Conservation (phyloP, 2,888 invertebrate species). For the Malachius bipustulatus region DNA sequence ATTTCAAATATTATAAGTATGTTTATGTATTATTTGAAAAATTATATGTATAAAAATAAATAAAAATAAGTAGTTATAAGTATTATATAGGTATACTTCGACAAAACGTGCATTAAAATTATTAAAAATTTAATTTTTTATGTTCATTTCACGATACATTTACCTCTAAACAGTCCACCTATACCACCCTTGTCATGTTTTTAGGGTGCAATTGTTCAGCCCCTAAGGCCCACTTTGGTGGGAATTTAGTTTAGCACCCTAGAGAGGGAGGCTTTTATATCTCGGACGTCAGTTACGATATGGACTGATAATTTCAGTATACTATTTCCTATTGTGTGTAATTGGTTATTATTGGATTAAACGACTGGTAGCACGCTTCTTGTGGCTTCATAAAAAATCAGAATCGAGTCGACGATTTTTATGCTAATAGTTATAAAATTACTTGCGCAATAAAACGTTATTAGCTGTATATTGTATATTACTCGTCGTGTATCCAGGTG, state of each 20-base stretch:
- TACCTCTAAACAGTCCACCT: background rate
- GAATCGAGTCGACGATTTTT: slow-evolving; percentile 15
- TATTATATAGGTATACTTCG: no score
- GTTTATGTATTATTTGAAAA: no score
- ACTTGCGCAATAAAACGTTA: slow-evolving; percentile 15
- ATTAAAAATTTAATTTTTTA: background rate
- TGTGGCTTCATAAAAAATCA: slow-evolving; percentile 16
- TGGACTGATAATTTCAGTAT: slow-evolving; percentile 29
- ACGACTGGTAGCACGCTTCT: slow-evolving; percentile 20
- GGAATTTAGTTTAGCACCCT: slow-evolving; percentile 30
- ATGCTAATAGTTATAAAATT: slow-evolving; percentile 19
- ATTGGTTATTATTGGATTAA: slow-evolving; percentile 29
- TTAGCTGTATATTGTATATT: no score
- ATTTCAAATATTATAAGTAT: no score
- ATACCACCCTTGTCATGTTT: slow-evolving; percentile 13
- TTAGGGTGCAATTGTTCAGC: slow-evolving; percentile 23
- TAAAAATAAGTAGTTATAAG: no score
- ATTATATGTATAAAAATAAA: no score
- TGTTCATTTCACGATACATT: background rate
- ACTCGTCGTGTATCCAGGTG: no score
- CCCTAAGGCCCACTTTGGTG: slow-evolving; percentile 27
- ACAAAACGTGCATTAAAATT: background rate
- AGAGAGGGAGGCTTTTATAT: slow-evolving; percentile 26
- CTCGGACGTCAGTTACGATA: slow-evolving; percentile 29
- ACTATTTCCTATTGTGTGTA: slow-evolving; percentile 25